These are phyloP conservation scores for Mizuhopecten yessoensis DNA, from an alignment of 1,140 invertebrate genomes.

Conservation along the genomic window DNA sequence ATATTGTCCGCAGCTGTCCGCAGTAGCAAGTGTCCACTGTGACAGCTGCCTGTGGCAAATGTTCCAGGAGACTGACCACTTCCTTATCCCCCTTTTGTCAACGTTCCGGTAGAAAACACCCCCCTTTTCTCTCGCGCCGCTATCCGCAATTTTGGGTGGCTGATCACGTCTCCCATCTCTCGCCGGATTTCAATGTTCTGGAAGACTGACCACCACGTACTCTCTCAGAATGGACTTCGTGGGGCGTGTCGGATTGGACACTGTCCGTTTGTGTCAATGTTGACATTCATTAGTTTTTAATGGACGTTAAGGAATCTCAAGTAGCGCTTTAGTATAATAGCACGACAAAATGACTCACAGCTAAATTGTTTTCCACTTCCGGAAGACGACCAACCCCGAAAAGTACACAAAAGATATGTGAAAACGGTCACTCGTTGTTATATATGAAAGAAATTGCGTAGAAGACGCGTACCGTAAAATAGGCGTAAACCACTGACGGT, in stretches of 20 bases:
- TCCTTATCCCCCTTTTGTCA: too few species aligned
- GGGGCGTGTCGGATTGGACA: slow-evolving; percentile 12
- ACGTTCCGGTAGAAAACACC: too few species aligned
- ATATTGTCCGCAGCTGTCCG: too few species aligned
- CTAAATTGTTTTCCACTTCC: not conserved
- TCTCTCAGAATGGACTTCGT: not conserved
- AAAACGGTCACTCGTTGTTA: not conserved
- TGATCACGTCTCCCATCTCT: not conserved
- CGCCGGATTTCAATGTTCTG: not conserved
- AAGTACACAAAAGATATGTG: not conserved
- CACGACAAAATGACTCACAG: not conserved
- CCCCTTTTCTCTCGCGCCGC: too few species aligned
- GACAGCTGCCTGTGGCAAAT: too few species aligned
- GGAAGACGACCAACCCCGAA: not conserved
- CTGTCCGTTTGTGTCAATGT: not conserved
- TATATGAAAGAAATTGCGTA: too few species aligned
- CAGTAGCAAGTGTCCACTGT: too few species aligned
- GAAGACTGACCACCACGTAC: not conserved
- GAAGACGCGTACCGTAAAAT: too few species aligned
- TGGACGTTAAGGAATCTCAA: not conserved
- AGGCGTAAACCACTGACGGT: too few species aligned
- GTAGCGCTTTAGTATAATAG: not conserved
- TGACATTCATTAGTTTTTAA: not conserved
- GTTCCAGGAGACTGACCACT: too few species aligned
- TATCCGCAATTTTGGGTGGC: too few species aligned